Evolutionary conservation across 2,113 vertebrate genomes (phyloP), one percentile per base, ranked within the genome.

Genomic region (Neolamprologus fasciatus): DNA sequence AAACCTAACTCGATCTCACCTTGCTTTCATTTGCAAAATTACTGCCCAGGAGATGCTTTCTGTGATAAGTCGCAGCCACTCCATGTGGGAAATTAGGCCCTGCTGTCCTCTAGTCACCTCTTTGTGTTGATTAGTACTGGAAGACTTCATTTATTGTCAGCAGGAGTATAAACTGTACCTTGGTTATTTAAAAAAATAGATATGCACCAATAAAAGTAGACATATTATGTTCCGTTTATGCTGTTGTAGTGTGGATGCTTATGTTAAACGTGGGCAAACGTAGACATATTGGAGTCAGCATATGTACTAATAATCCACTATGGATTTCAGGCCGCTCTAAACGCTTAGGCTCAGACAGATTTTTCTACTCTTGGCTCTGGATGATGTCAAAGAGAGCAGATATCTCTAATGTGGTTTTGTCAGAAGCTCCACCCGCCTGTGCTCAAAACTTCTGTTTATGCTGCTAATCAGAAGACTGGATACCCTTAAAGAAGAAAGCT

Each of bases 41-140:
- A 47, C 83, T 80, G 89, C 83, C 71, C 85, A 51, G 76, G 28
- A 87, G 91, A 95, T 90, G 55, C 61, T 51, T 58, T 45, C 47
- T 57, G 55, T 45, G 91, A 95, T 94, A 90, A 91, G 57, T 79
- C 66, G 1, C 66, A 66, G 50, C 83, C 61, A 6, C 83, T 90
- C 92, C 86, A 83, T 90, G 90, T 88, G 71, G 82, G 58, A 89
- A 90, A 92, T 92, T 54, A 87, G 71, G 68, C 26, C 81, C 76
- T 7, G 16, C 54, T 84, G 76, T 87, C 87, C 83, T 61, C 68
- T 53, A 40, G 80, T 91, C 84, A 68, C 82, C 81, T 88, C 81
- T n/a, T 45, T 31, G 23, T 81, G 28, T 54, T 28, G 8, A 85
- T 58, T 11, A 13, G 19, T 78, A 10, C 5, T n/a, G 37, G 54